Base-by-base conservation (phyloP, 1,140 invertebrate genomes). In the Mercenaria mercenaria region DNA sequence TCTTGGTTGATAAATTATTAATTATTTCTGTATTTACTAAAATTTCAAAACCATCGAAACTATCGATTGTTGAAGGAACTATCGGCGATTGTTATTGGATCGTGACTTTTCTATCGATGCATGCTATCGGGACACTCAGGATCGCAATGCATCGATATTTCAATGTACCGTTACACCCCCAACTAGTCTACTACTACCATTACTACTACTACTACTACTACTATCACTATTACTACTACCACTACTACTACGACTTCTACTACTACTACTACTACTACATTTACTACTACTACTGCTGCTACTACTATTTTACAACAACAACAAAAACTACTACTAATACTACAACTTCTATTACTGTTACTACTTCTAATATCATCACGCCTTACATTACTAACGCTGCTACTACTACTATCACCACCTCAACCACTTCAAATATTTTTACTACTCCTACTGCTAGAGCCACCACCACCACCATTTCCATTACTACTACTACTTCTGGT, bases 211-310 rank as follows among this genome's bases (percentile, higher is more conserved):
- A n/a, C n/a, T n/a, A n/a, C n/a, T n/a, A n/a, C n/a, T n/a, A 80
- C 81, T n/a, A n/a, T n/a, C 34, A 85, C 69, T 81, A 81, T 69
- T 47, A 85, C 83, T 39, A 81, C 67, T 81, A 80, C 67, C 23
- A 82, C 83, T n/a, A n/a, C n/a, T n/a, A n/a, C n/a, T n/a, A n/a
- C n/a, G n/a, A n/a, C n/a, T n/a, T n/a, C n/a, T n/a, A n/a, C n/a
- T n/a, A n/a, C n/a, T n/a, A n/a, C n/a, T n/a, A n/a, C n/a, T n/a
- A n/a, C n/a, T n/a, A n/a, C n/a, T n/a, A n/a, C n/a, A n/a, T n/a
- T n/a, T n/a, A n/a, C n/a, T n/a, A n/a, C n/a, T n/a, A n/a, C n/a
- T 82, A 80, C 83, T 85, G 37, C 83, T 82, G 37, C 72, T 85
- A 82, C 67, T 81, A 85, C 67, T 82, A 85, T 11, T 13, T 23